A percentile compares a stretch with the other conserved stretches of the same genome.
Evolutionary conservation across 2,797 vertebrate species (phyloP).

Genomic region (Momotus momota): DNA sequence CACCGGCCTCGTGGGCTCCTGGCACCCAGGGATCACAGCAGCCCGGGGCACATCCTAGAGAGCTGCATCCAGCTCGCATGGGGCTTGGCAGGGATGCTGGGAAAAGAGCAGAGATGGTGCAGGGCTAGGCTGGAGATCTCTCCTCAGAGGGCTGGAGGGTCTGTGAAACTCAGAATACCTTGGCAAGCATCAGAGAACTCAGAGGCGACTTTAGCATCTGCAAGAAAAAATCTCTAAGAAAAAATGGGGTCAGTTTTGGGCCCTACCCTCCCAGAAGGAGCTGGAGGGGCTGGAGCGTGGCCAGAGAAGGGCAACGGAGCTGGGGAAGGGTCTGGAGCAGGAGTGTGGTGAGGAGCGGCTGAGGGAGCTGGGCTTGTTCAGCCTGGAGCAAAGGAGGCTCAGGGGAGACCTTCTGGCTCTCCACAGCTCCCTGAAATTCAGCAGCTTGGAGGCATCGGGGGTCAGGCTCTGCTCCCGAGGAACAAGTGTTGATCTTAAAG

Average conservation of each 20-base stretch:
- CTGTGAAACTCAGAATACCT: not conserved
- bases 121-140: not conserved
- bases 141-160: not conserved
- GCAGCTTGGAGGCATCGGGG: too few relatives aligned
- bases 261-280: too few relatives aligned
- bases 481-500: not conserved
- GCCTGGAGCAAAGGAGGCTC: too few relatives aligned
- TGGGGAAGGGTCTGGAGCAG: too few relatives aligned
- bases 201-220: not conserved
- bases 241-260: not conserved
- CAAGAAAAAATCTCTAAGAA: not conserved
- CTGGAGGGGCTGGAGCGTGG: too few relatives aligned
- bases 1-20: not conserved
- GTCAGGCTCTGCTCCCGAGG: not conserved
- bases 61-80: not conserved
- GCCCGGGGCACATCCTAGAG: accelerated
- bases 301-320: too few relatives aligned
- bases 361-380: too few relatives aligned
- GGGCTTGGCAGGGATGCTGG: not conserved
- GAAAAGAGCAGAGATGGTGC: accelerated
- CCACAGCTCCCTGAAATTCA: too few relatives aligned
- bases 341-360: too few relatives aligned
- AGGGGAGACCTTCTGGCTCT: too few relatives aligned
- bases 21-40: accelerated
- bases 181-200: not conserved